Conservation (phyloP, 2,888 invertebrate genomes). For the Lypha dubia region DNA sequence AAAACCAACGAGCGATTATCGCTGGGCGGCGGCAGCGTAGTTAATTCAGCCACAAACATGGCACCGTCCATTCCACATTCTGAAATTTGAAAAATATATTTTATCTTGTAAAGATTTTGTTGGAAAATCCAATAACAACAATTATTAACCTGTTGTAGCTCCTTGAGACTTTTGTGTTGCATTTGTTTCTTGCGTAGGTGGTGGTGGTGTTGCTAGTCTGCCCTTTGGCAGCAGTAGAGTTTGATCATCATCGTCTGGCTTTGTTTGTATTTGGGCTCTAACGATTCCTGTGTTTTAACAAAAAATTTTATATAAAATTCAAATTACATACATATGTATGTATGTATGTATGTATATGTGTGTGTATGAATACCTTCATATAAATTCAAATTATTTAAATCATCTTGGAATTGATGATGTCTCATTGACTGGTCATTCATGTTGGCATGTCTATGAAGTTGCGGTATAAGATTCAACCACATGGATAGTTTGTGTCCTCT, state of each 20-base stretch:
- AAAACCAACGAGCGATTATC: slow-evolving; percentile 78
- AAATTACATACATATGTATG: no score
- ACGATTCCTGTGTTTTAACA: slow-evolving; percentile 82
- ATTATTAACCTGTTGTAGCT: slow-evolving; percentile 80
- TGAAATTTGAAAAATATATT: slow-evolving; percentile 31
- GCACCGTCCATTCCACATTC: slow-evolving; percentile 80
- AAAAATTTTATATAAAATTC: neutral
- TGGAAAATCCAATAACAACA: neutral
- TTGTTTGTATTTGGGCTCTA: slow-evolving; percentile 87
- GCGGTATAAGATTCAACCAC: slow-evolving; percentile 95
- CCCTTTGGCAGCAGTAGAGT: slow-evolving; percentile 75
- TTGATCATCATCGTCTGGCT: slow-evolving; percentile 79
- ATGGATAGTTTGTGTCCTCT: slow-evolving; percentile 96
- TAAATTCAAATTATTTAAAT: slow-evolving; percentile 84
- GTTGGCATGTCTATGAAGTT: slow-evolving; percentile 92
- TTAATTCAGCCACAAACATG: slow-evolving; percentile 78
- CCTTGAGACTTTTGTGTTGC: slow-evolving; percentile 62
- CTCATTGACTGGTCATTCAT: slow-evolving; percentile 91
- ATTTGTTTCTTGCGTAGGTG: slow-evolving; percentile 60
- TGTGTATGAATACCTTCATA: slow-evolving; percentile 94
- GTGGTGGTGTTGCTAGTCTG: slow-evolving; percentile 54
- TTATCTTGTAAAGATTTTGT: neutral
- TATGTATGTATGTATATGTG: no score
- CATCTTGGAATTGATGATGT: slow-evolving; percentile 93
- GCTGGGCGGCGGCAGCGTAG: slow-evolving; percentile 81